Conservation (phyloP, 2,888 invertebrate genomes). For the Cyrtodaria siliqua region DNA sequence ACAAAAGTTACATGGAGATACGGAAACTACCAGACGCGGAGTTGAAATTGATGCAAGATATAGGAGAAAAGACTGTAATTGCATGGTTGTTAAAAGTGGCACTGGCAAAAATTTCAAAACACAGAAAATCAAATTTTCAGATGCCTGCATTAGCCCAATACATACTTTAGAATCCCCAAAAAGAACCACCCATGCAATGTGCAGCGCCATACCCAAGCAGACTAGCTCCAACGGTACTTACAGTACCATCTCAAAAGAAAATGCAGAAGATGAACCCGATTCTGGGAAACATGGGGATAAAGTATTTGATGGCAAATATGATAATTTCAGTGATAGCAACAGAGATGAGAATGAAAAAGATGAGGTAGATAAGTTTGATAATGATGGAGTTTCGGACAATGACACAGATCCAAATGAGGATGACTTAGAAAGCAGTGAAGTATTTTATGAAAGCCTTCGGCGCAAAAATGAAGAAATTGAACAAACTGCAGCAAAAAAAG, state of each 20-base stretch:
- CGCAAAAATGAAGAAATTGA: constrained; percentile 29
- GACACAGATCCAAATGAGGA: constrained; percentile 1
- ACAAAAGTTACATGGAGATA: constrained; percentile 13
- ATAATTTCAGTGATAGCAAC: constrained; percentile 1
- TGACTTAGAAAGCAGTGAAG: constrained; percentile 38
- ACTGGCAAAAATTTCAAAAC: background rate
- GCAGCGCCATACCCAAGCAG: background rate
- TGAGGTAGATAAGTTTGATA: constrained; percentile 26
- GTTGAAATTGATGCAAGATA: no score
- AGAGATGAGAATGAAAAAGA: constrained; percentile 6
- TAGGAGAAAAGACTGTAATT: no score
- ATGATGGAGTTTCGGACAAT: constrained; percentile 11
- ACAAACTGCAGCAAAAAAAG: constrained; percentile 15
- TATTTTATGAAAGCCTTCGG: constrained; percentile 45
- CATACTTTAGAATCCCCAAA: constrained; percentile 40
- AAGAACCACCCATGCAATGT: constrained; percentile 5
- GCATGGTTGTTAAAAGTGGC: no score
- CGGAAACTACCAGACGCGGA: no score
- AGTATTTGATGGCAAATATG: constrained; percentile 2
- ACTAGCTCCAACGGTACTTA: no score
- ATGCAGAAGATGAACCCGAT: background rate
- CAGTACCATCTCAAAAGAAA: no score
- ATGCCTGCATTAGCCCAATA: constrained; percentile 37
- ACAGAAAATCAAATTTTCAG: constrained; percentile 9
- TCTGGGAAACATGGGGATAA: constrained; percentile 6